These are phyloP conservation scores for Rissa tridactyla DNA, from an alignment of 2,113 vertebrate genomes.

Conservation along the genomic window DNA sequence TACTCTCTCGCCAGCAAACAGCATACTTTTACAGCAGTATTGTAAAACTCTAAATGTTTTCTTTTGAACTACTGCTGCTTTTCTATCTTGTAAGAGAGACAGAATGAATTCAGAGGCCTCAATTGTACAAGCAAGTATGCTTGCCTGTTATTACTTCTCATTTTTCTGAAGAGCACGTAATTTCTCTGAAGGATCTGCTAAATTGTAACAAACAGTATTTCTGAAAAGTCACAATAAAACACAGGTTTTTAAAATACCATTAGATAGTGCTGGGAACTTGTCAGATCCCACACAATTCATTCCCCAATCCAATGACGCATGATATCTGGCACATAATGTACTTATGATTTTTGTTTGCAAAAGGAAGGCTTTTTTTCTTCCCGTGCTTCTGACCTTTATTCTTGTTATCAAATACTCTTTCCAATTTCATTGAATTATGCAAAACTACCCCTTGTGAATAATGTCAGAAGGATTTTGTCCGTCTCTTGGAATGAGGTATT, in stretches of 20 bases:
- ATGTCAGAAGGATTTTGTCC: not conserved
- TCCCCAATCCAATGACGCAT: not conserved
- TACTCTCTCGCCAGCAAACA: not conserved
- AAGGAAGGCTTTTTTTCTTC: not conserved
- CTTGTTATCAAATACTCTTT: not conserved
- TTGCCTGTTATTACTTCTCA: not conserved
- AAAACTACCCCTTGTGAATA: not conserved
- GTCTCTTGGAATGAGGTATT: not conserved
- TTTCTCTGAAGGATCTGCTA: constrained; percentile 25
- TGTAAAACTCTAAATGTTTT: not conserved
- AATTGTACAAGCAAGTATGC: not conserved
- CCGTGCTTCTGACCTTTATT: constrained; percentile 7
- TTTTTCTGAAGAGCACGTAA: constrained; percentile 14
- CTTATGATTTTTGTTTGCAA: constrained; percentile 1
- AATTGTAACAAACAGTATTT: constrained; percentile 20
- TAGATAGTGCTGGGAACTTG: constrained; percentile 12
- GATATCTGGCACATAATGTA: not conserved
- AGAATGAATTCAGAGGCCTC: not conserved
- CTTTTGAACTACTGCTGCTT: not conserved
- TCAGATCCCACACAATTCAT: constrained; percentile 44
- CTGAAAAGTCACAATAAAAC: constrained; percentile 40
- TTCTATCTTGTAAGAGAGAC: not conserved
- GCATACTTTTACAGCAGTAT: not conserved
- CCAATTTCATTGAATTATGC: constrained; percentile 12
- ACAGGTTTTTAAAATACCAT: not conserved